Evolutionary conservation across 1,140 invertebrate species (phyloP).

Genomic region (Brevipalpus yothersi): DNA sequence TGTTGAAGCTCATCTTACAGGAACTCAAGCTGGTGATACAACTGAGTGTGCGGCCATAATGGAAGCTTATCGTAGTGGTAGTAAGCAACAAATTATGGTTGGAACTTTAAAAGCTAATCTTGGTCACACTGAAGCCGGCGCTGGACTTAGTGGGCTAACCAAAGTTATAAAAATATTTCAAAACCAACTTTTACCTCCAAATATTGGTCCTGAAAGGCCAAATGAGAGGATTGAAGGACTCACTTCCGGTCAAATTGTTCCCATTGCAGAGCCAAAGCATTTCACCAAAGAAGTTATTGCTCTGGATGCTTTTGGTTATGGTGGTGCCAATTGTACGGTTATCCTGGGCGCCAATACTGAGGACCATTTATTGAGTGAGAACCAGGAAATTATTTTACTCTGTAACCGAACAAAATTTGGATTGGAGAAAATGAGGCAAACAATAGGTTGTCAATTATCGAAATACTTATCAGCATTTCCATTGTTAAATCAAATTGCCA

Average conservation of each 20-base stretch:
- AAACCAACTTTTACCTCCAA: conserved; percentile 24
- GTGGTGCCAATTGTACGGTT: conserved; percentile 71
- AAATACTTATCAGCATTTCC: background rate
- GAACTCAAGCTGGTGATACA: conserved; percentile 27
- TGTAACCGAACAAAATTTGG: background rate
- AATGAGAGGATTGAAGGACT: conserved; percentile 27
- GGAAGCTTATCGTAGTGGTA: conserved; percentile 16
- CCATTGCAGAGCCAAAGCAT: conserved; percentile 35
- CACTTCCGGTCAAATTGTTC: conserved; percentile 51
- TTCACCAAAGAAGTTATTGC: conserved; percentile 74
- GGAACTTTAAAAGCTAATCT: conserved; percentile 94
- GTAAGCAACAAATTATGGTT: conserved; percentile 22
- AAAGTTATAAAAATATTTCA: conserved; percentile 27
- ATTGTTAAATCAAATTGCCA: background rate
- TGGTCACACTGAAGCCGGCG: conserved; percentile 85
- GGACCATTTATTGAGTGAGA: background rate
- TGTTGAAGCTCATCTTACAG: conserved; percentile 86
- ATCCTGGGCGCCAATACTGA: conserved; percentile 18
- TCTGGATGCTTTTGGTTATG: conserved; percentile 57
- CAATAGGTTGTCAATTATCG: background rate
- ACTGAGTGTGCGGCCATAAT: conserved; percentile 59
- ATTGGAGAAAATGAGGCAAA: background rate
- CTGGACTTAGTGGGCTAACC: conserved; percentile 33
- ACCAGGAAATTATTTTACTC: background rate
- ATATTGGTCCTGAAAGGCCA: conserved; percentile 26